A percentile compares a stretch with the other conserved stretches of the same genome.
Evolutionary conservation across 2,888 invertebrate species (phyloP).

Genomic region (Acanthosepion pharaonis): DNA sequence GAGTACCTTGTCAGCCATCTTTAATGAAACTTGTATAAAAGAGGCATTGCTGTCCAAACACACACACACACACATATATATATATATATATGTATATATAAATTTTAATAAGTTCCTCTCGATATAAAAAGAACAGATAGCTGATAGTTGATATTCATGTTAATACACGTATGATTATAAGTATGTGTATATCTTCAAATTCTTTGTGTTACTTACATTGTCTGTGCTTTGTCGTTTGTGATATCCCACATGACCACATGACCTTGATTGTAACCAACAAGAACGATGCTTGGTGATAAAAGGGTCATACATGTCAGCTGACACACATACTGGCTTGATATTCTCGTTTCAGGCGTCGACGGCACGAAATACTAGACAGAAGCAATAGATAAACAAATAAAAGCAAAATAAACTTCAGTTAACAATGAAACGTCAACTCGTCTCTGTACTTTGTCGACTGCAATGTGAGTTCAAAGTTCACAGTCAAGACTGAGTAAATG

Average conservation of each 20-base stretch:
- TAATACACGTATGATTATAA: neutral
- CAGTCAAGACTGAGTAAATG: too few relatives aligned
- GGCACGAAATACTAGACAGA: neutral
- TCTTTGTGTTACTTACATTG: neutral
- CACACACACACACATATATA: neutral
- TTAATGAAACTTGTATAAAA: too few relatives aligned
- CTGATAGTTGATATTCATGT: neutral
- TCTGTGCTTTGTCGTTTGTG: conserved; percentile 58
- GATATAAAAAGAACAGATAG: neutral
- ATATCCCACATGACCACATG: conserved; percentile 69
- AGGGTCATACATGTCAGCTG: conserved; percentile 65
- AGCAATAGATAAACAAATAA: neutral
- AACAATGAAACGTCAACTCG: too few relatives aligned
- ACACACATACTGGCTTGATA: conserved; percentile 50
- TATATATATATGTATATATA: neutral
- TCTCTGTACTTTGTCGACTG: too few relatives aligned
- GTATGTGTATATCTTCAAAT: neutral
- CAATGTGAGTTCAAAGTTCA: too few relatives aligned
- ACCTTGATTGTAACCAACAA: conserved; percentile 68
- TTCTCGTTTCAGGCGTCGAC: neutral
- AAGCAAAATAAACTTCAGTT: neutral
- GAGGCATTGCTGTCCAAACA: too few relatives aligned
- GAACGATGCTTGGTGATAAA: conserved; percentile 57
- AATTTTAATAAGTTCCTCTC: neutral
- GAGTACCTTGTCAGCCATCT: too few relatives aligned